Conservation (phyloP, 2,113 vertebrate species). For the Hemicordylus capensis region DNA sequence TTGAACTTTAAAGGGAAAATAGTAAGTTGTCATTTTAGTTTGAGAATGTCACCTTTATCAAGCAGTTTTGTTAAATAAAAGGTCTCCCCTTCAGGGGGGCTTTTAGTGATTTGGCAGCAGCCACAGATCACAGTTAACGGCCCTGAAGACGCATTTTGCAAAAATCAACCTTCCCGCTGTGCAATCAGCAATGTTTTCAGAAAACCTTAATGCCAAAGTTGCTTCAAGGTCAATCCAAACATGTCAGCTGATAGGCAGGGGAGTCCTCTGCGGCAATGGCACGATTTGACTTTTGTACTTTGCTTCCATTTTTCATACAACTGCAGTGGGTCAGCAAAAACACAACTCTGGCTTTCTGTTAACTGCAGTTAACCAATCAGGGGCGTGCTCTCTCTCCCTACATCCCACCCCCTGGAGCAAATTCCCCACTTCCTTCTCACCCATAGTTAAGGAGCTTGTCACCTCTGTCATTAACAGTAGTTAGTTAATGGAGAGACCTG, state of each 20-base stretch:
- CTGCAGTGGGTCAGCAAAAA: background rate
- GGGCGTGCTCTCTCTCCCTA: no score
- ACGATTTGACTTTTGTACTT: background rate
- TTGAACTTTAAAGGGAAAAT: conserved; percentile 53
- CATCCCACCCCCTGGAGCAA: no score
- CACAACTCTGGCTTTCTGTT: background rate
- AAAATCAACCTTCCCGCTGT: conserved; percentile 52
- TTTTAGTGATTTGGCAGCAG: conserved; percentile 23
- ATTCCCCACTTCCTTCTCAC: background rate
- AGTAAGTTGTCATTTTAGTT: conserved; percentile 31
- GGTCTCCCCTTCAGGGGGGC: conserved; percentile 35
- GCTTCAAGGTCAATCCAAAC: conserved; percentile 31
- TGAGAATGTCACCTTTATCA: conserved; percentile 54
- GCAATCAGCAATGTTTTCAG: conserved; percentile 57
- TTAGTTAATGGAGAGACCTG: background rate
- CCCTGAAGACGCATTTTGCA: conserved; percentile 31
- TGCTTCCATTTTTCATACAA: background rate
- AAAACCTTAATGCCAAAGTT: conserved; percentile 53
- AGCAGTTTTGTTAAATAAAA: conserved; percentile 39
- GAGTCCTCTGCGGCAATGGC: background rate
- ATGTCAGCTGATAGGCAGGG: conserved; percentile 3
- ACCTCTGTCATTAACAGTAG: background rate
- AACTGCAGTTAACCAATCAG: no score
- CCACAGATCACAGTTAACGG: conserved; percentile 10
- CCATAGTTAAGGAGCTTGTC: background rate